Percentiles rank a stretch among this genome's conserved stretches.
phyloP scores from a whole-genome alignment of 1,140 invertebrate species.

The Radopholus similis region DNA sequence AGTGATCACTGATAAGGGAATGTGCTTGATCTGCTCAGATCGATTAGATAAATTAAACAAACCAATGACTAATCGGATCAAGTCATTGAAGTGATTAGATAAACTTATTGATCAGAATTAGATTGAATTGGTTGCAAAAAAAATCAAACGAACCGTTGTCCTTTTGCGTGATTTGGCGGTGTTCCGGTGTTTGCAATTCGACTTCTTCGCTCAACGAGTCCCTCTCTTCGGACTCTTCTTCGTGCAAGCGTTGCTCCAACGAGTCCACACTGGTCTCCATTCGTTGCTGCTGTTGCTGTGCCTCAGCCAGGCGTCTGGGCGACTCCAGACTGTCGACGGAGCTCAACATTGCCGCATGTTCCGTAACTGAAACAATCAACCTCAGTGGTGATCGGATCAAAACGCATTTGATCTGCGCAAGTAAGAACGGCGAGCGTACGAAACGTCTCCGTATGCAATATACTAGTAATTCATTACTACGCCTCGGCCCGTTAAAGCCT shows the following conservation, averaged over 20 bases:
- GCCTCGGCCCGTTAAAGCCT: neutral
- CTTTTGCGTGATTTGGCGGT: slow-evolving; percentile 32
- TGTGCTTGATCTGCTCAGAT: too few relatives aligned
- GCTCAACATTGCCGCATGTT: slow-evolving; percentile 20
- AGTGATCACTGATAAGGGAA: too few relatives aligned
- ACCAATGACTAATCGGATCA: neutral
- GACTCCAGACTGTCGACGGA: slow-evolving; percentile 46
- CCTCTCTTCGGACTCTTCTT: neutral
- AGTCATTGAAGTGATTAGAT: too few relatives aligned
- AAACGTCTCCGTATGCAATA: too few relatives aligned
- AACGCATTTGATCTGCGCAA: neutral
- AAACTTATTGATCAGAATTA: too few relatives aligned
- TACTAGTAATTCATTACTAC: neutral
- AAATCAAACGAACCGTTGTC: neutral
- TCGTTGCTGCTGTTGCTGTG: slow-evolving; percentile 19
- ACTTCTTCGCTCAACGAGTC: neutral
- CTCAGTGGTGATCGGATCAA: neutral
- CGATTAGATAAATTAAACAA: too few relatives aligned
- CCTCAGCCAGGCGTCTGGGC: neutral
- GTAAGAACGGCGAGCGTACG: neutral
- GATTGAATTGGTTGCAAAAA: too few relatives aligned
- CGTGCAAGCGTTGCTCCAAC: slow-evolving; percentile 6
- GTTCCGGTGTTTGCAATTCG: neutral
- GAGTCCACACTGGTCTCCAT: slow-evolving; percentile 39
- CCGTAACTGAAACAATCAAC: neutral